Evolutionary conservation across 2,888 invertebrate species (phyloP).

Genomic region (Drosophila quasianomalipes): DNA sequence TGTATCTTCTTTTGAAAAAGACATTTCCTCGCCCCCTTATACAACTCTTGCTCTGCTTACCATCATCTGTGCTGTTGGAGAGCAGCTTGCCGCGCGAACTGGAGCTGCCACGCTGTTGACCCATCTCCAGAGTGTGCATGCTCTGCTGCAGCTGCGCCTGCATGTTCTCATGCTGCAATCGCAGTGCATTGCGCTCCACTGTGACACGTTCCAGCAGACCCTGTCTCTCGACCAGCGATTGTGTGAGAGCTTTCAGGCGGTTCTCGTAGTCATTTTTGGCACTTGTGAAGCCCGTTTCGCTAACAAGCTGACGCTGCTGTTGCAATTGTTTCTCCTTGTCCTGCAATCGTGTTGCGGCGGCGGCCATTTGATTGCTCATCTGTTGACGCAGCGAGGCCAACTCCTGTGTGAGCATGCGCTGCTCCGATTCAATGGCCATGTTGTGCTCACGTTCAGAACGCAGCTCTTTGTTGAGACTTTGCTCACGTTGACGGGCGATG

Average conservation of each 20-base stretch:
- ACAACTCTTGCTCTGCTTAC: constrained; percentile 75
- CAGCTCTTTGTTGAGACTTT: constrained; percentile 69
- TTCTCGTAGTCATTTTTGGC: constrained; percentile 63
- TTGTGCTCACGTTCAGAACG: constrained; percentile 86
- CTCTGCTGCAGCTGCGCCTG: constrained; percentile 87
- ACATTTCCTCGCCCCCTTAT: background rate
- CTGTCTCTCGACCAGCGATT: constrained; percentile 94
- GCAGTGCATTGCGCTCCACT: constrained; percentile 94
- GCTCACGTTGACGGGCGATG: constrained; percentile 63
- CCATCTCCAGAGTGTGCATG: constrained; percentile 81
- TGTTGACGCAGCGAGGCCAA: constrained; percentile 84
- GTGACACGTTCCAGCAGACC: constrained; percentile 92
- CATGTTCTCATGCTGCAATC: constrained; percentile 90
- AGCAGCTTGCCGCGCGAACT: constrained; percentile 84
- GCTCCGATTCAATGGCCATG: constrained; percentile 83
- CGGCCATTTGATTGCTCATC: constrained; percentile 82
- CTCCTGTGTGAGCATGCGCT: constrained; percentile 84
- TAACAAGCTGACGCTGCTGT: constrained; percentile 50
- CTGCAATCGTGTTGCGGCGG: constrained; percentile 73
- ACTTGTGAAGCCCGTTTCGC: constrained; percentile 72
- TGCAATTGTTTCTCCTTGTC: constrained; percentile 83
- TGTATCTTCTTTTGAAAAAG: background rate
- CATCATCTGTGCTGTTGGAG: constrained; percentile 90
- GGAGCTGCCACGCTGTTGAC: constrained; percentile 45
- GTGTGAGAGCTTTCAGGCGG: constrained; percentile 89